These are phyloP conservation scores for Cremastobaeus sp. DNA, from an alignment of 2,888 invertebrate genomes.

Conservation along the genomic window DNA sequence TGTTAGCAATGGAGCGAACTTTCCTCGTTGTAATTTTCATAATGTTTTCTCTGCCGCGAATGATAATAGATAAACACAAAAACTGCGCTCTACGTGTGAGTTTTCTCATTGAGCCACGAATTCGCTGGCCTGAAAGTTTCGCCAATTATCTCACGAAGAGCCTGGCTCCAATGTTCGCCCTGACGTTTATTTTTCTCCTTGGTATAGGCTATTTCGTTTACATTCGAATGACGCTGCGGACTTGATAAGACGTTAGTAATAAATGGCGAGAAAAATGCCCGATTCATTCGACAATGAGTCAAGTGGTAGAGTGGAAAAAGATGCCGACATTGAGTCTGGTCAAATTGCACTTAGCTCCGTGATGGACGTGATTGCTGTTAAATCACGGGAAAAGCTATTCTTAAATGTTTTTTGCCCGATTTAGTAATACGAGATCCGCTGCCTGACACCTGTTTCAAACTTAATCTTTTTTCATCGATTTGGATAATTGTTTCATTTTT, in stretches of 20 bases:
- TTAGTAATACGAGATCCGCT: constrained; percentile 13
- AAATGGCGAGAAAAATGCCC: constrained; percentile 48
- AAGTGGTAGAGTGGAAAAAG: constrained; percentile 45
- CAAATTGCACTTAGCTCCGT: constrained; percentile 41
- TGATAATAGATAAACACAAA: constrained; percentile 26
- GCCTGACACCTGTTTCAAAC: neutral
- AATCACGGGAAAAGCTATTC: constrained; percentile 38
- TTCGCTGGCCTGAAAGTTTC: constrained; percentile 70
- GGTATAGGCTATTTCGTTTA: constrained; percentile 28
- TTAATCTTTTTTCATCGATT: neutral
- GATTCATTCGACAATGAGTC: constrained; percentile 39
- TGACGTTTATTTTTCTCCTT: constrained; percentile 54
- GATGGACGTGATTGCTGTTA: constrained; percentile 49
- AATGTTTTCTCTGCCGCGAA: constrained; percentile 24
- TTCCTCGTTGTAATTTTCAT: constrained; percentile 34
- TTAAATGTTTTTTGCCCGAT: constrained; percentile 34
- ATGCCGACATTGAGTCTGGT: constrained; percentile 27
- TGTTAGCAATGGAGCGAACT: neutral
- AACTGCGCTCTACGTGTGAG: constrained; percentile 19
- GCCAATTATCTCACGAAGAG: constrained; percentile 68
- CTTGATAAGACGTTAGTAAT: constrained; percentile 44
- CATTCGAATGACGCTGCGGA: constrained; percentile 28
- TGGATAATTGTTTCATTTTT: no score
- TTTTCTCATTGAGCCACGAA: constrained; percentile 63
- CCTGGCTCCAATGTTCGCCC: constrained; percentile 63